Conservation (phyloP, 2,797 vertebrate genomes). For the Anisognathus igniventris region DNA sequence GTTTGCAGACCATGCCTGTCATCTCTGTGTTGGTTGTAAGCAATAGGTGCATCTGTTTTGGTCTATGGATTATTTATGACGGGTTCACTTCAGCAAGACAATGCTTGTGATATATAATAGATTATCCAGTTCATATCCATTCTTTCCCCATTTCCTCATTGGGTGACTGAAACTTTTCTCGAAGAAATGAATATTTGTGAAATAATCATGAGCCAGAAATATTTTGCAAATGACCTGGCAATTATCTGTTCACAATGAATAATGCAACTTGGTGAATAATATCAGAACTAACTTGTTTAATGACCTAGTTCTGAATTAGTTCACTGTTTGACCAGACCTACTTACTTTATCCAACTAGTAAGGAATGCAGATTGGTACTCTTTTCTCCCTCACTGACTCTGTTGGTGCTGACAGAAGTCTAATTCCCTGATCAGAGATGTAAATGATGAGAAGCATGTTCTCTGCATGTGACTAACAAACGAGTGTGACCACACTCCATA, state of each 20-base stretch:
- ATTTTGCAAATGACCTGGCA: neutral
- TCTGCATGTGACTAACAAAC: neutral
- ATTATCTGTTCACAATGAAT: neutral
- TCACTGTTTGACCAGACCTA: neutral
- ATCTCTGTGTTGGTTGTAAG: neutral
- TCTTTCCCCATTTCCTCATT: neutral
- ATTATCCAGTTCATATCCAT: neutral
- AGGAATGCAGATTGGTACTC: neutral
- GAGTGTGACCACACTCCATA: neutral
- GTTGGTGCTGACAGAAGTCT: neutral
- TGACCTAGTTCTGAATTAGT: neutral
- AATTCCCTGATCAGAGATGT: neutral
- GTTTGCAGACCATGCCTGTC: neutral
- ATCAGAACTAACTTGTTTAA: neutral
- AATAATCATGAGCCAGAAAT: neutral
- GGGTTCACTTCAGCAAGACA: neutral
- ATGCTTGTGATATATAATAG: neutral
- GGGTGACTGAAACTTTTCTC: neutral
- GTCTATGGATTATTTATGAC: slow-evolving; percentile 12
- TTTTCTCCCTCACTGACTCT: neutral
- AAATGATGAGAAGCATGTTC: neutral
- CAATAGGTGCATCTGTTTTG: slow-evolving; percentile 15
- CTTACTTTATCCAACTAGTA: neutral
- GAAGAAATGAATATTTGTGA: neutral
- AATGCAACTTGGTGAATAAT: neutral